A percentile compares a stretch with the other conserved stretches of the same genome.
Evolutionary conservation across 1,140 invertebrate genomes (phyloP).

Genomic region (Drosophila nigromelanica): DNA sequence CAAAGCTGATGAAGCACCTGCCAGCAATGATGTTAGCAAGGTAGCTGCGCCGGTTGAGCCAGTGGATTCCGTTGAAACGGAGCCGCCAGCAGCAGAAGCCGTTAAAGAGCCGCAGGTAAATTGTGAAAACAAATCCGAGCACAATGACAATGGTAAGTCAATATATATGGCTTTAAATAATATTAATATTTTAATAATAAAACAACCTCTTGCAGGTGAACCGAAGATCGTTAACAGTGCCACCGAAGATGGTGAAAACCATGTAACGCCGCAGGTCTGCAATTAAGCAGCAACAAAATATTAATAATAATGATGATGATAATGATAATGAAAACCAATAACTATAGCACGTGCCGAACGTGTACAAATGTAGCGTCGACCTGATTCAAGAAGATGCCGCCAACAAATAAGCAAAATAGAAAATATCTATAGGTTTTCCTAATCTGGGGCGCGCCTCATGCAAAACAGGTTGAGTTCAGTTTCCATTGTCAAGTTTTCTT

Average conservation of each 20-base stretch:
- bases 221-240: conserved; percentile 71
- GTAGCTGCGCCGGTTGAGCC: conserved; percentile 23
- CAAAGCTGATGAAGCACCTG: conserved; percentile 24
- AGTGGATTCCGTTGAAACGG: conserved; percentile 16
- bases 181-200: neutral
- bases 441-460: conserved; percentile 15
- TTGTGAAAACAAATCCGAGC: conserved; percentile 66
- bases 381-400: conserved; percentile 52
- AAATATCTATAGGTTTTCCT: conserved; percentile 51
- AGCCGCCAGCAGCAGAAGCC: conserved; percentile 21
- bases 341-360: conserved; percentile 54
- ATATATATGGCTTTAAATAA: neutral
- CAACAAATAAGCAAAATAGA: conserved; percentile 40
- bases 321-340: conserved; percentile 49
- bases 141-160: conserved; percentile 72
- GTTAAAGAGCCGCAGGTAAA: conserved; percentile 54
- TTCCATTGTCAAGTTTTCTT: conserved; percentile 40
- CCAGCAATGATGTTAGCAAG: conserved; percentile 64
- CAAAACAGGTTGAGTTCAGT: conserved; percentile 34
- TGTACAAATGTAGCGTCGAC: conserved; percentile 62
- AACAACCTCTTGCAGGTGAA: conserved; percentile 51
- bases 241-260: conserved; percentile 65
- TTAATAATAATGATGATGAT: conserved; percentile 13
- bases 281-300: conserved; percentile 53
- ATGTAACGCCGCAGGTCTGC: conserved; percentile 75